Evolutionary conservation across 2,797 vertebrate genomes (phyloP), one percentile per base, ranked within the genome.

Genomic region (Takifugu ocellatus): DNA sequence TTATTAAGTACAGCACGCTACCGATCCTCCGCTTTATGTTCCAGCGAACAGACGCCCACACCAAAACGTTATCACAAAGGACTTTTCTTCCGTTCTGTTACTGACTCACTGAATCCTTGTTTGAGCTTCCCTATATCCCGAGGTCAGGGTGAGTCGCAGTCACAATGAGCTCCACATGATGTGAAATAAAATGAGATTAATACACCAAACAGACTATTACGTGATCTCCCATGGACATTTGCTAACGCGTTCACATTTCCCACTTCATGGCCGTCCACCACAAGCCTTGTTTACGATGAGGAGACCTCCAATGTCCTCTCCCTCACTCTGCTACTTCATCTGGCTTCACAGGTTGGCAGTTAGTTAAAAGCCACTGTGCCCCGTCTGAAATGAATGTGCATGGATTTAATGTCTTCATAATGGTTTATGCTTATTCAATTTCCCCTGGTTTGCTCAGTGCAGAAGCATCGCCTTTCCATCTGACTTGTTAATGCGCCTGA

Each of bases 111-210:
- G 27, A 56, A 39, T 59, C 54, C 11, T 12, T 12, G 33, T 36
- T 2, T 10, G 36, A 14, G n/a, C 2, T 61, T 14, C 49, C 53
- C 47, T 39, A 39, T 5, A 39, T 39, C 52, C 59, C 51, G 61
- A 51, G 62, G 58, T 79, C 74, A 68, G 66, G 74, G 65, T 61
- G 21, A 65, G 71, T 78, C 52, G 48, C 17, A 70, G 47, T 57
- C 51, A 57, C 66, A 69, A 80, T 80, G 62, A 71, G 56, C 66
- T 68, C 53, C 56, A 62, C 66, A 66, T 53, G 47, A 49, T 76
- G 78, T 63, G 61, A 72, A 78, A 79, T 53, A 46, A 57, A 71
- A 42, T 57, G 55, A 39, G 36, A 39, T 71, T 63, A 72, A 66
- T 60, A 60, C 49, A 54, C 54, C 9, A 33, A 45, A 68, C 42